Conservation (phyloP, 2,888 invertebrate species). For the Alviniconcha strummeri region DNA sequence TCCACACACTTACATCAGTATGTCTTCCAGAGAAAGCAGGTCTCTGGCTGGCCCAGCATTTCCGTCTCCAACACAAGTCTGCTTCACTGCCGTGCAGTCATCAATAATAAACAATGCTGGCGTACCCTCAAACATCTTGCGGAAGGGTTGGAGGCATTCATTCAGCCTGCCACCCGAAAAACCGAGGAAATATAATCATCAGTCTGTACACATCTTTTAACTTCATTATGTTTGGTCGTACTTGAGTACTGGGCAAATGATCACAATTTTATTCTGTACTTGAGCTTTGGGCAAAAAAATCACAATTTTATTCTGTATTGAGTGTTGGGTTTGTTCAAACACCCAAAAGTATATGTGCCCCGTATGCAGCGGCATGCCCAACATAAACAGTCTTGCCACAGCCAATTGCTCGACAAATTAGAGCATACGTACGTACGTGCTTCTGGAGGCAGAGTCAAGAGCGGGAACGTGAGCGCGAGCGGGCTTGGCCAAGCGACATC, state of each 20-base stretch:
- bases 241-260: neutral
- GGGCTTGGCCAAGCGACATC: no score
- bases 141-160: neutral
- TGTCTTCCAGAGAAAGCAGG: neutral
- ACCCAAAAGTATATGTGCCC: no score
- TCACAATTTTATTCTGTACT: neutral
- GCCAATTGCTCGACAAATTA: neutral
- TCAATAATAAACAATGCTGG: conserved; percentile 4
- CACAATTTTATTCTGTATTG: neutral
- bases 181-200: neutral
- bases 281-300: neutral
- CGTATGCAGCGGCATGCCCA: no score
- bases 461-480: no score
- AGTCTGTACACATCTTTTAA: neutral
- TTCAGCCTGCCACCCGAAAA: neutral
- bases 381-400: neutral
- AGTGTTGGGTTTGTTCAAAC: no score
- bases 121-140: neutral
- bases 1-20: neutral
- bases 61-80: neutral
- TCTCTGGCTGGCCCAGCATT: neutral
- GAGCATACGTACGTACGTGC: neutral
- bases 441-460: no score
- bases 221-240: neutral
- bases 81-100: neutral